phyloP scores from a whole-genome alignment of 2,888 invertebrate species.

The Drosophila cyrtoloma region DNA sequence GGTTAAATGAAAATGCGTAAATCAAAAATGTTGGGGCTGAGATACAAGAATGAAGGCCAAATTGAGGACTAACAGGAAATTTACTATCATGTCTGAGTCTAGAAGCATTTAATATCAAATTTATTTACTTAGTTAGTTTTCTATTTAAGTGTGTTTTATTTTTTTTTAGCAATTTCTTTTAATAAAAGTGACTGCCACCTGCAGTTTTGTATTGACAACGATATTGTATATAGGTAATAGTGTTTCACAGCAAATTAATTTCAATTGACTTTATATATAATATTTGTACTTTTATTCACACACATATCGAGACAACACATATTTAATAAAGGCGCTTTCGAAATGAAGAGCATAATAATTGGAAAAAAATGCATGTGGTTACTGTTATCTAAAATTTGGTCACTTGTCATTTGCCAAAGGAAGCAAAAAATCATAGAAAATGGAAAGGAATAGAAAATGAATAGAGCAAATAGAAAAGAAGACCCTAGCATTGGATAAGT shows the following conservation, averaged over 20 bases:
- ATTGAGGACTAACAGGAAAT: not conserved
- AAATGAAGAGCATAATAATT: slow-evolving; percentile 39
- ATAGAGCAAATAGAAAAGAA: slow-evolving; percentile 5
- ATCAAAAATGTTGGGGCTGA: slow-evolving; percentile 49
- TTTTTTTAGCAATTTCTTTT: slow-evolving; percentile 33
- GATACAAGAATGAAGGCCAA: slow-evolving; percentile 5
- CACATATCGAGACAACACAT: slow-evolving; percentile 70
- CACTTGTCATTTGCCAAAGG: slow-evolving; percentile 45
- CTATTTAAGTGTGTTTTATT: slow-evolving; percentile 10
- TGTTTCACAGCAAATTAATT: slow-evolving; percentile 56
- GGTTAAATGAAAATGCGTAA: slow-evolving; percentile 58
- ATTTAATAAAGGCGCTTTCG: slow-evolving; percentile 62
- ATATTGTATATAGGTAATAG: slow-evolving; percentile 41
- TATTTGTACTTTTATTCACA: slow-evolving; percentile 59
- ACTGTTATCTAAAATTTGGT: slow-evolving; percentile 54
- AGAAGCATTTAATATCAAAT: not conserved
- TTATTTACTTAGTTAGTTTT: slow-evolving; percentile 15
- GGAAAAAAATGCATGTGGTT: slow-evolving; percentile 47
- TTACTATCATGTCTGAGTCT: not conserved
- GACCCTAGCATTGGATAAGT: slow-evolving; percentile 38
- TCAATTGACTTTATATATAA: slow-evolving; percentile 30
- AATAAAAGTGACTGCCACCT: slow-evolving; percentile 38
- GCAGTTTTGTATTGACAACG: slow-evolving; percentile 42
- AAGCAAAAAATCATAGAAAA: slow-evolving; percentile 24
- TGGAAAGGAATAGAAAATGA: slow-evolving; percentile 1